Evolutionary conservation across 1,140 invertebrate species (phyloP).

Genomic region (Leptinotarsa lineolata): DNA sequence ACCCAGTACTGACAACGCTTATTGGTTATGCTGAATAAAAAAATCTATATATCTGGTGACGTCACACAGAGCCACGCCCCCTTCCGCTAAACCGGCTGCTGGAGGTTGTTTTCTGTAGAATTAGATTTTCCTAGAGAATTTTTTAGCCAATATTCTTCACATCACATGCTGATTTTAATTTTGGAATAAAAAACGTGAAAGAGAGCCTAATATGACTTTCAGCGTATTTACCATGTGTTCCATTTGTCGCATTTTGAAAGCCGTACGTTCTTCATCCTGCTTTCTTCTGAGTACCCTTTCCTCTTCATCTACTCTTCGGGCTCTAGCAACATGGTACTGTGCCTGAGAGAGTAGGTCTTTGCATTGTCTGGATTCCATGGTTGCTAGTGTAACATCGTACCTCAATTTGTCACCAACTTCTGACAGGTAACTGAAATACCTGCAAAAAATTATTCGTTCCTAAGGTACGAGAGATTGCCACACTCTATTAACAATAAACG

Average conservation of each 20-base stretch:
- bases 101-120: too few species aligned
- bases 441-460: background rate
- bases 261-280: slow-evolving; percentile 89
- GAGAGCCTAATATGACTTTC: too few species aligned
- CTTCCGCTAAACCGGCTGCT: too few species aligned
- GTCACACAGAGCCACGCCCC: too few species aligned
- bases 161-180: too few species aligned
- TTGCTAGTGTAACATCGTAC: slow-evolving; percentile 81
- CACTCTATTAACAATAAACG: background rate
- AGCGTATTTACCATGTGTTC: slow-evolving; percentile 60
- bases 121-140: too few species aligned
- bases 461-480: background rate
- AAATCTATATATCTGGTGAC: too few species aligned
- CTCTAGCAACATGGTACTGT: slow-evolving; percentile 93
- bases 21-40: too few species aligned
- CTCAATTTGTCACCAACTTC: slow-evolving; percentile 81
- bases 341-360: slow-evolving; percentile 94
- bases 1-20: too few species aligned
- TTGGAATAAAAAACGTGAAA: too few species aligned
- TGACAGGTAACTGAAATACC: slow-evolving; percentile 83
- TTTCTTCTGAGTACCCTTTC: slow-evolving; percentile 84
- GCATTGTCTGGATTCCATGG: slow-evolving; percentile 86
- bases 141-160: too few species aligned
- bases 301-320: slow-evolving; percentile 90
- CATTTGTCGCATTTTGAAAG: slow-evolving; percentile 73